Base-by-base conservation (phyloP, 2,888 invertebrate species). In the Neria commutata region DNA sequence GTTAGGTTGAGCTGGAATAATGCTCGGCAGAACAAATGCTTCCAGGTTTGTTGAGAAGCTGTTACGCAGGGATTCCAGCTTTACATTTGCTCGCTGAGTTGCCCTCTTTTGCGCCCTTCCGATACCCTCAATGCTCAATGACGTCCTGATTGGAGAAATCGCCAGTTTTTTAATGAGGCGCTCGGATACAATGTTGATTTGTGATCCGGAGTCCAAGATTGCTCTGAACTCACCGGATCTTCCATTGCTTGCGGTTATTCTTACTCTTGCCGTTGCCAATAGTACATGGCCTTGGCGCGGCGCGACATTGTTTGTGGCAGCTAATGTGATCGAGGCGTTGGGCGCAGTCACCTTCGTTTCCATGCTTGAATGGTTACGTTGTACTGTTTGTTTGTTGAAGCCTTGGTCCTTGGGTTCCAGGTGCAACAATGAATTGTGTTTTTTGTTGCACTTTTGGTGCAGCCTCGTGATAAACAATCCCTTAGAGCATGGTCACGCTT, bases 181-280 rank as follows among this genome's bases (percentile, higher is more conserved):
- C 25, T 50, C 56, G 25, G n/a, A 40, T n/a, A 54, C 53, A n/a
- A 58, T 14, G 54, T 47, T 54, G 16, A 54, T 24, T 29, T 54
- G 40, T 1, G 48, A 48, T 2, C 49, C 37, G 17, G 54, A 58
- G n/a, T 54, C 54, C 40, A 54, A 48, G 1, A 60, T 16, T 14
- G 42, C 53, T 14, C 48, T 23, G 16, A 47, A 17, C 3, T n/a
- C 19, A 19, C 21, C 19, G 24, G n/a, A 47, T 47, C n/a, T n/a
- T 4, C 24, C 24, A 8, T 47, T n/a, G 17, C 23, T 21, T 19
- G 17, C 24, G 17, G 17, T 16, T 10, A 47, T 17, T 8, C 17
- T 17, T 23, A 47, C n/a, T 24, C 17, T n/a, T 47, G 47, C 47
- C 4, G 23, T 47, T 24, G 47, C 19, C 11, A 47, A 21, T 5